These are phyloP conservation scores for Dufourea novaeangliae DNA, from an alignment of 1,140 invertebrate species.

Conservation along the genomic window DNA sequence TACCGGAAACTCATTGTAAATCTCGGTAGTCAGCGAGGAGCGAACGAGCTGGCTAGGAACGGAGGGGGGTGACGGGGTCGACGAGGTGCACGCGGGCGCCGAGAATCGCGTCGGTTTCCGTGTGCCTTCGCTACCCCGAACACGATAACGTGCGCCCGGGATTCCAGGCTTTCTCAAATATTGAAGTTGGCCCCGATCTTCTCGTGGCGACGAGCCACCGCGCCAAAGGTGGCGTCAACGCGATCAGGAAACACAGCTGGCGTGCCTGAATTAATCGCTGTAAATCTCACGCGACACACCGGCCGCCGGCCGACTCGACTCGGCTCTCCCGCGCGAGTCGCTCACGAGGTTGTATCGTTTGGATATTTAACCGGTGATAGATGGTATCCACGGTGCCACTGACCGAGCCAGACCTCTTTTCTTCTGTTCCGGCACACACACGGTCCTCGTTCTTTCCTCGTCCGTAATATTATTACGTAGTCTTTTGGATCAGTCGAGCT, in stretches of 20 bases:
- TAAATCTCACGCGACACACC: slow-evolving; percentile 53
- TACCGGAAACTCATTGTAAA: slow-evolving; percentile 81
- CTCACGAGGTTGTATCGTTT: not conserved
- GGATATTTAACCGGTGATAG: slow-evolving; percentile 43
- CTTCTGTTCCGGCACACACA: too few relatives aligned
- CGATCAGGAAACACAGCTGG: slow-evolving; percentile 61
- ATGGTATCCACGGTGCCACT: slow-evolving; percentile 1
- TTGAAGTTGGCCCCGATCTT: slow-evolving; percentile 75
- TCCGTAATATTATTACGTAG: too few relatives aligned
- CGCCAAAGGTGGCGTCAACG: slow-evolving; percentile 61
- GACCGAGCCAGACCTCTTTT: not conserved
- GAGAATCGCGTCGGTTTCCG: slow-evolving; percentile 49
- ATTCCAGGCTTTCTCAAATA: slow-evolving; percentile 75
- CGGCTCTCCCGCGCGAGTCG: slow-evolving; percentile 13
- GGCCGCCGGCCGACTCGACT: not conserved
- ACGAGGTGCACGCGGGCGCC: slow-evolving; percentile 23
- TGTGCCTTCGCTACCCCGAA: slow-evolving; percentile 42
- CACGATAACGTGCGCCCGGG: slow-evolving; percentile 69
- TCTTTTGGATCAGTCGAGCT: too few relatives aligned
- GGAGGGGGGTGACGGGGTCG: slow-evolving; percentile 45
- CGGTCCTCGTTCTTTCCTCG: too few relatives aligned
- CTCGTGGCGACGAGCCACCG: slow-evolving; percentile 45
- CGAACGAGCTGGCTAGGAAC: slow-evolving; percentile 60
- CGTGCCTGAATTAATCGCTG: slow-evolving; percentile 63
- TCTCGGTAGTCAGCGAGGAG: slow-evolving; percentile 76